phyloP scores from a whole-genome alignment of 2,888 invertebrate species.

The Heterodera filipjevi region DNA sequence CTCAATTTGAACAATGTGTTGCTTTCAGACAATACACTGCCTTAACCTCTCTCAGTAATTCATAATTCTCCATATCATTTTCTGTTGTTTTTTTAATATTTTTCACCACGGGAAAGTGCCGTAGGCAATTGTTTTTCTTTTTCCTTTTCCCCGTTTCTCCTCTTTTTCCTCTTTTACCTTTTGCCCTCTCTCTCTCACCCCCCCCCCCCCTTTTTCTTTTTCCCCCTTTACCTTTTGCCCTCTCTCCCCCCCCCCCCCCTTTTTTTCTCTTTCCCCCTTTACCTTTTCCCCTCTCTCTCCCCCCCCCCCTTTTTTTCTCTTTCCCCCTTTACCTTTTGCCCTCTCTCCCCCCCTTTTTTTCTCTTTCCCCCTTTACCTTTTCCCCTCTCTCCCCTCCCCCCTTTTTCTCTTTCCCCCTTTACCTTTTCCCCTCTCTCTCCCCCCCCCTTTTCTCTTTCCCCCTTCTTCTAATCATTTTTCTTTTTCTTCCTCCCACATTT shows the following conservation, averaged over 20 bases:
- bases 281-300: no score
- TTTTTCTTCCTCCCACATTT: no score
- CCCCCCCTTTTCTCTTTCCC: not conserved
- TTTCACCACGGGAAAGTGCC: constrained; percentile 3
- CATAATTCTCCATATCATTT: not conserved
- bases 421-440: not conserved
- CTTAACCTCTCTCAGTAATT: not conserved
- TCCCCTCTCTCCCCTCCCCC: not conserved
- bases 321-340: not conserved
- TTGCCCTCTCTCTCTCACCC: not conserved
- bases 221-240: no score
- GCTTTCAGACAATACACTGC: not conserved
- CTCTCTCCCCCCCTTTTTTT: not conserved
- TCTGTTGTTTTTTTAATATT: not conserved
- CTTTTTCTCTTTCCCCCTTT: not conserved
- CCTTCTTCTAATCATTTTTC: no score
- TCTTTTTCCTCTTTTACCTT: no score
- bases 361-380: not conserved
- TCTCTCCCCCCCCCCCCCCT: not conserved
- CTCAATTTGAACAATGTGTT: constrained; percentile 4
- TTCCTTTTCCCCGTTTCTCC: not conserved
- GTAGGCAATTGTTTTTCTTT: not conserved
- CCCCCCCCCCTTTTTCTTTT: not conserved
- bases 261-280: not conserved
- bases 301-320: no score